phyloP scores from a whole-genome alignment of 2,888 invertebrate species.

The Phorcus lineatus region DNA sequence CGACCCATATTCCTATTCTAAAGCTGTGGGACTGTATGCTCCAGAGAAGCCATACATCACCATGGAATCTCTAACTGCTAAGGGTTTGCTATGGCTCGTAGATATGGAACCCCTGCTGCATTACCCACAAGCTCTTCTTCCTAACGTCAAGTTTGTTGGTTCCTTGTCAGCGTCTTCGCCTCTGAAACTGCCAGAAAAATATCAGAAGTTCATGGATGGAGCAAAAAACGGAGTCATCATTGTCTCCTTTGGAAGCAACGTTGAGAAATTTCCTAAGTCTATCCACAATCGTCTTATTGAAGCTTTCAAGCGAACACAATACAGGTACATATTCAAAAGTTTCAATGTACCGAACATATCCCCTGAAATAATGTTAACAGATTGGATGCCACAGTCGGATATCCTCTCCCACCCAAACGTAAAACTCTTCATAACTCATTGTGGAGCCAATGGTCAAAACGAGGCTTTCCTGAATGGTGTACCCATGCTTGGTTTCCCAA shows the following conservation, averaged over 20 bases:
- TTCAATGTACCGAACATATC: conserved; percentile 20
- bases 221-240: conserved; percentile 48
- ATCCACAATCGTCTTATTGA: conserved; percentile 33
- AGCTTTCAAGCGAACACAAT: conserved; percentile 38
- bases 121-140: conserved; percentile 40
- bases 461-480: conserved; percentile 58
- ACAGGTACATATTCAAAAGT: conserved; percentile 35
- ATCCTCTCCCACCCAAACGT: conserved; percentile 52
- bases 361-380: conserved; percentile 28
- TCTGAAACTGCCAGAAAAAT: conserved; percentile 36
- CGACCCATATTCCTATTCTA: conserved; percentile 32
- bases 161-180: conserved; percentile 35
- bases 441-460: conserved; percentile 54
- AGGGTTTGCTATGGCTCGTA: conserved; percentile 42
- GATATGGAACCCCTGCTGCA: conserved; percentile 46
- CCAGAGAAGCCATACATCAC: conserved; percentile 37
- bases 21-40: conserved; percentile 37
- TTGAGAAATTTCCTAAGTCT: conserved; percentile 30
- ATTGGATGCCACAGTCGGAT: conserved; percentile 58
- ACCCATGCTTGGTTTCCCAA: conserved; percentile 54
- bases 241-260: conserved; percentile 50
- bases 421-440: conserved; percentile 57
- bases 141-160: conserved; percentile 47
- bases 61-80: conserved; percentile 25
- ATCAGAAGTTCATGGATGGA: conserved; percentile 41